Base-by-base conservation (phyloP, 2,888 invertebrate genomes). In the Tenodera sinensis region DNA sequence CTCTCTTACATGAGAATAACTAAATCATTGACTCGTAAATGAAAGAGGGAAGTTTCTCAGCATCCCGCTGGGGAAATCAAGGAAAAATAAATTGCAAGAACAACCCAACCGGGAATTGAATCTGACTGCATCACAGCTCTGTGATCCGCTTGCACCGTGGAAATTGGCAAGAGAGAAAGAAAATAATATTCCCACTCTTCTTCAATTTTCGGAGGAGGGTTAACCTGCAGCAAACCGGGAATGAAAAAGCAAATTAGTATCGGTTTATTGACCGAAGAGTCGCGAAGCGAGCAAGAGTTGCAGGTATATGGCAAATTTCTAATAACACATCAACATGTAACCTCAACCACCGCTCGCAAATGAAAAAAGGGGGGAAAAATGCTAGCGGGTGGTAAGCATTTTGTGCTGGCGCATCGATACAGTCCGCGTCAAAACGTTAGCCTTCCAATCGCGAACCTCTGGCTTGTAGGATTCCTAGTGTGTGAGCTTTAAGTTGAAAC, bases 211-310 rank as follows among this genome's bases (percentile, higher is more conserved):
- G 54, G 54, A 71, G 25, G 54, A 25, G 54, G 42, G 54, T 71
- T 71, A 20, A 71, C 54, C 54, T 71, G 54, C 54, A 71, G 54
- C 54, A 15, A 54, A 54, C 54, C 54, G 54, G 54, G 54, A 87
- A 84, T 84, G n/a, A 28, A 82, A 83, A 30, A 87, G 82, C 34
- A 83, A 83, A 82, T 83, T 87, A 87, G 87, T 87, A 87, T 87
- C 83, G 87, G 87, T 87, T 87, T 87, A 87, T 87, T 87, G 87
- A 83, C 83, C 81, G 34, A 87, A 87, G 87, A 87, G 87, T 87
- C 83, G 34, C 28, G 82, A 87, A 87, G 82, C 54, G 54, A 71
- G 54, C 54, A 71, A 71, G 54, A 20, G 54, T 20, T 15, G 15
- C 54, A 54, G 54, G 54, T 71, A 71, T 71, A 71, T 71, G 54